Evolutionary conservation across 2,113 vertebrate species (phyloP), one percentile per base, ranked within the genome.

Genomic region (Cairina moschata): DNA sequence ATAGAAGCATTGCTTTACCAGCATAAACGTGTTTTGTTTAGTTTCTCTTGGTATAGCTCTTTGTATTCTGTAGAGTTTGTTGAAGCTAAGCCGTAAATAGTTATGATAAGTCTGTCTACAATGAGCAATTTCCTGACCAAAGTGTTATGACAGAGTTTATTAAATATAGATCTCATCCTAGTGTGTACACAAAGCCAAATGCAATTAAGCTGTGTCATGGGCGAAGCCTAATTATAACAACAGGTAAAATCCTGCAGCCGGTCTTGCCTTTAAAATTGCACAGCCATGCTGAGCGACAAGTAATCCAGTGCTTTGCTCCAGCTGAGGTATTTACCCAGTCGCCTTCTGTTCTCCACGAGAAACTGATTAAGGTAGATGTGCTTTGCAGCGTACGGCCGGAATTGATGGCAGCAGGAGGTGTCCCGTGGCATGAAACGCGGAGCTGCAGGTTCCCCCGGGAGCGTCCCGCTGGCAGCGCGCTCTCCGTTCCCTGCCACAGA

Each of bases 381-480:
- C 87, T 83, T 46, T 88, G 67, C 63, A 25, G 32, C 5, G 22
- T 81, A 0, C 28, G 1, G 0, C 60, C 28, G 6, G 71, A 32
- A 10, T 8, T 73, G 76, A 32, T 31, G 29, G 0, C 10, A 34
- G 90, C 68, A 60, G 85, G 28, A 58, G 67, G 9, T 5, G 4
- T 52, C 85, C 62, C 0, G 2, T 54, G 55, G 67, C 2, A 52
- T 3, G 18, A 50, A 34, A 56, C 12, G 29, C 4, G 1, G 65
- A 17, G n/a, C 21, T 44, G 48, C 21, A 38, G 34, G 32, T 58
- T 63, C 54, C 74, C 22, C 48, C 0, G 4, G 6, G 77, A 44
- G 65, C 15, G 2, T 5, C 0, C 0, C 25, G 67, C 76, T 74
- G 83, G 59, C 83, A 84, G 44, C 3, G 0, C 0, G 0, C 69